Base-by-base conservation (phyloP, 1,140 invertebrate species). In the Brachionus koreanus region DNA sequence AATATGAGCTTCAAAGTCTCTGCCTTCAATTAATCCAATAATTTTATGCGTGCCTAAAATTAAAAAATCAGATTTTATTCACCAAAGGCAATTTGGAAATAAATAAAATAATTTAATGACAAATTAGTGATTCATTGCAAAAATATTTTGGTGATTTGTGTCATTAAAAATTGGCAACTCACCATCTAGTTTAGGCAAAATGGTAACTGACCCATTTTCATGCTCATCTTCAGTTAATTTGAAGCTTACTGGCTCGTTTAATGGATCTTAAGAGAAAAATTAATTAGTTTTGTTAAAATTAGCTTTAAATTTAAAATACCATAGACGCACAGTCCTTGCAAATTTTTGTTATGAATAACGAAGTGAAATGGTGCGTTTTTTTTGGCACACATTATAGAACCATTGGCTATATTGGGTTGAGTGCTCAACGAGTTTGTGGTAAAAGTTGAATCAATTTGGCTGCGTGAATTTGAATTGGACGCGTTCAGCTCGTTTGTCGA, bases 141-240 rank as follows among this genome's bases (percentile, higher is more conserved):
- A 65, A 69, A 69, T 69, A 69, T 37, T 39, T 69, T 37, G 35
- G 10, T 39, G 65, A 69, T 9, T 42, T 16, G 37, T 39, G 16
- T 69, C 16, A 39, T 69, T 39, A 37, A n/a, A 74, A 46, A 25
- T 74, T 57, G 49, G 49, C 49, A 19, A 49, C 42, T 74, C 25
- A 74, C 69, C 69, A 10, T 74, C 69, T 12, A 46, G 23, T 74
- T 74, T 74, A 25, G 69, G 69, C 12, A 46, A 25, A 19, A 74
- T 74, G 23, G 43, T 23, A 19, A 74, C 33, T 74, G 69, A 74
- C 69, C 69, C 69, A 74, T 74, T 74, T 74, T 74, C 69, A 74
- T 74, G 69, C 39, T 74, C 69, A 19, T 74, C 69, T 74, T 74
- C 69, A 5, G 23, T 29, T 74, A 74, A 46, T 74, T 74, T 74